Conservation (phyloP, 1,140 invertebrate species). For the Wiebesia pumilae region DNA sequence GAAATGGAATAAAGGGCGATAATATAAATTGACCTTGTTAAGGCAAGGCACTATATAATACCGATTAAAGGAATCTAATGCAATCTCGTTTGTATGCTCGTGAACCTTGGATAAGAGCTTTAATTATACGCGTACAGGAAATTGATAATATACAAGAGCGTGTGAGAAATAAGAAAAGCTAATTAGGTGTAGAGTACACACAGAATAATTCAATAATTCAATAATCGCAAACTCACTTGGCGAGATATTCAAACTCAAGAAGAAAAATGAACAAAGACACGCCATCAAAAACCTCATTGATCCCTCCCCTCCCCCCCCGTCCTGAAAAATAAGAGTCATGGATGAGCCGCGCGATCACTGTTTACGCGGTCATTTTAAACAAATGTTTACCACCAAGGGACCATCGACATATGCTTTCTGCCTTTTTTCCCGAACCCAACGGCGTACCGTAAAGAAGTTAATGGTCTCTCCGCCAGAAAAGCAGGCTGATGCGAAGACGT, state of each 20-base stretch:
- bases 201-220: no score
- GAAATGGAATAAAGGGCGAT: no score
- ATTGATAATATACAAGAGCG: no score
- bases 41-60: no score
- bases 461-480: constrained; percentile 41
- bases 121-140: no score
- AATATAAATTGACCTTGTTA: no score
- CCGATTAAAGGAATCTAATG: no score
- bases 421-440: neutral
- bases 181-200: no score
- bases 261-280: neutral
- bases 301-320: neutral
- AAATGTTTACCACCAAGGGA: neutral
- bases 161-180: no score
- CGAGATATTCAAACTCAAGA: neutral
- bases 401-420: neutral
- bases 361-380: neutral
- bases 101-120: no score
- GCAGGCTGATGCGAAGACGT: neutral
- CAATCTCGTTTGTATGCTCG: no score
- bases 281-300: neutral
- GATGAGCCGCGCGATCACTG: neutral
- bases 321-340: neutral
- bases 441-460: constrained; percentile 32
- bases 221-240: no score